phyloP scores from a whole-genome alignment of 2,113 vertebrate species.

The Cynopterus brachyotis region DNA sequence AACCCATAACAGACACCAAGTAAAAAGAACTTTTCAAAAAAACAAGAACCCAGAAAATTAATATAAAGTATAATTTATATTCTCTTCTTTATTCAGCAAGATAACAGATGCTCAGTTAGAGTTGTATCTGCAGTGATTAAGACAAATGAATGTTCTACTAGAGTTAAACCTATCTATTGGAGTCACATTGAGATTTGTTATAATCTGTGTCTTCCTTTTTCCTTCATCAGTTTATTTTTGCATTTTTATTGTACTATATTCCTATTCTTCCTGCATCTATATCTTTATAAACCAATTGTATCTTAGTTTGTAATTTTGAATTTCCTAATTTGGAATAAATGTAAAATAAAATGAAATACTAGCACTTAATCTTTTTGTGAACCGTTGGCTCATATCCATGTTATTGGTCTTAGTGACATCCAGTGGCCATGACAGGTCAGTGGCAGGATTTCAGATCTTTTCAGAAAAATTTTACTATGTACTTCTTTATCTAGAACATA shows the following conservation, averaged over 20 bases:
- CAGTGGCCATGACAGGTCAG: constrained; percentile 64
- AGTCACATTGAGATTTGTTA: not conserved
- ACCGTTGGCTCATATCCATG: constrained; percentile 49
- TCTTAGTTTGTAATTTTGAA: not conserved
- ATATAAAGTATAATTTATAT: not conserved
- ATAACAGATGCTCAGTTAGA: not conserved
- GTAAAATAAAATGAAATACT: not conserved
- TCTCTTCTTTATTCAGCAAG: not conserved
- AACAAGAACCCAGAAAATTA: not conserved
- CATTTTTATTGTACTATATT: not conserved
- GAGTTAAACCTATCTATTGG: not conserved
- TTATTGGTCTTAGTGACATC: constrained; percentile 77
- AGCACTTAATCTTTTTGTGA: not conserved
- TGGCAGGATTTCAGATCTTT: constrained; percentile 58
- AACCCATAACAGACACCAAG: not conserved
- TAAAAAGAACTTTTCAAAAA: not conserved
- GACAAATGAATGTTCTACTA: not conserved
- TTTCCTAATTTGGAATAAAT: not conserved
- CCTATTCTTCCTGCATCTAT: not conserved
- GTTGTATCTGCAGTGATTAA: not conserved
- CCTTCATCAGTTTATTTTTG: not conserved
- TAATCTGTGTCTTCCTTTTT: not conserved
- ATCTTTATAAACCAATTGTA: not conserved
- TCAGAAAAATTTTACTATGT: not conserved
- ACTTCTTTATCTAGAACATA: not conserved